Conservation (phyloP, 2,888 invertebrate species). For the Dynastes grantii region DNA sequence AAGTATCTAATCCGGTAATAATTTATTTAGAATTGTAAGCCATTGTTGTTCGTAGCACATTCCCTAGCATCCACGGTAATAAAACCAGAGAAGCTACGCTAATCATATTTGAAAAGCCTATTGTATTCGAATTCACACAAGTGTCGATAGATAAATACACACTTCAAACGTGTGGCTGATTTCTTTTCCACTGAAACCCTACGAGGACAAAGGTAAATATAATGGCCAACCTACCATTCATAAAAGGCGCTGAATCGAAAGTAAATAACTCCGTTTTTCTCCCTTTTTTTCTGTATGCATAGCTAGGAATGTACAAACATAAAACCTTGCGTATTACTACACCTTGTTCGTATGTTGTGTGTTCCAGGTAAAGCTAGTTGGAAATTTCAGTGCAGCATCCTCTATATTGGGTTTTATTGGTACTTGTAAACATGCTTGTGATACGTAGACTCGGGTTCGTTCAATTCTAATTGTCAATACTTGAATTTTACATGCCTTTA, state of each 20-base stretch:
- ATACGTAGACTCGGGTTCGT: conserved; percentile 4
- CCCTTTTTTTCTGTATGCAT: neutral
- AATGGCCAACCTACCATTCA: conserved; percentile 26
- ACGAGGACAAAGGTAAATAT: conserved; percentile 27
- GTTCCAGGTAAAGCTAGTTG: conserved; percentile 24
- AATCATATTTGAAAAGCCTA: conserved; percentile 29
- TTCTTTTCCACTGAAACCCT: conserved; percentile 13
- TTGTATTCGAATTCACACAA: conserved; percentile 32
- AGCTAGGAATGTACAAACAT: neutral
- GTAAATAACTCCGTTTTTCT: conserved; percentile 26
- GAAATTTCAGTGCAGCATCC: conserved; percentile 26
- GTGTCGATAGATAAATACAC: conserved; percentile 30
- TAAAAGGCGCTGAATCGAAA: conserved; percentile 32
- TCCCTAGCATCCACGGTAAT: conserved; percentile 16
- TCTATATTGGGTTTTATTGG: conserved; percentile 32
- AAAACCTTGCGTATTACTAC: conserved; percentile 12
- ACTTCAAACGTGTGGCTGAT: too few relatives aligned
- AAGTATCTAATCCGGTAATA: conserved; percentile 3
- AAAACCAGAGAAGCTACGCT: conserved; percentile 30
- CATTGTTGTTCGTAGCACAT: conserved; percentile 17
- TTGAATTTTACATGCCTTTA: conserved; percentile 36
- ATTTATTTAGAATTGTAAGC: conserved; percentile 22
- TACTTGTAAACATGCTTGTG: conserved; percentile 31
- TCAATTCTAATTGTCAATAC: conserved; percentile 39
- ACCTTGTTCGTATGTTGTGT: conserved; percentile 29